phyloP scores from a whole-genome alignment of 2,797 vertebrate genomes.

The Bufotes viridis region DNA sequence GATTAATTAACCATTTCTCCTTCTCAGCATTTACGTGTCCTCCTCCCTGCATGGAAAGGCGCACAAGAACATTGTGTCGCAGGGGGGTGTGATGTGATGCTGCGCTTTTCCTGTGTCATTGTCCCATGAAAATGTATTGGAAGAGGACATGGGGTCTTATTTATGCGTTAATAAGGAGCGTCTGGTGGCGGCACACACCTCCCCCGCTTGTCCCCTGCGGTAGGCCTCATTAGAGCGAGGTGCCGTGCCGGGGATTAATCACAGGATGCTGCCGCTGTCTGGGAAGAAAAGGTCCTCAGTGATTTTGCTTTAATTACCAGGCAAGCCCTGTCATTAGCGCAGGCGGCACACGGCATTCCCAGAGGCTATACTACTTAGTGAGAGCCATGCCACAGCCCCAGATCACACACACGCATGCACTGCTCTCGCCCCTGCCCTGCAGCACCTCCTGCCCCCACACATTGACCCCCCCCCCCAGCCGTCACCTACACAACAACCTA shows the following conservation, averaged over 20 bases:
- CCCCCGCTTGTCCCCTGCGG: constrained; percentile 57
- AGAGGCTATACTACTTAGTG: constrained; percentile 44
- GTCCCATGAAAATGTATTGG: constrained; percentile 37
- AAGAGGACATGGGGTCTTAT: constrained; percentile 42
- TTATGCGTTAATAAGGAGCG: constrained; percentile 60
- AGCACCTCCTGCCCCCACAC: constrained; percentile 30
- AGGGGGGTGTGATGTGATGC: not conserved
- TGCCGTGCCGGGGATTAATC: constrained; percentile 62
- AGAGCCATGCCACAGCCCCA: constrained; percentile 30
- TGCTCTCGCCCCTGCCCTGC: constrained; percentile 14
- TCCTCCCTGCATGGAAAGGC: not conserved
- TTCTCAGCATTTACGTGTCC: constrained; percentile 31
- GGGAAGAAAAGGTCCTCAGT: constrained; percentile 62
- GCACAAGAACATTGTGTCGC: constrained; percentile 29
- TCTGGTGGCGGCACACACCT: constrained; percentile 40
- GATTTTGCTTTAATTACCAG: constrained; percentile 63
- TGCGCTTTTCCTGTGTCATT: constrained; percentile 1
- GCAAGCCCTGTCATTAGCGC: constrained; percentile 62
- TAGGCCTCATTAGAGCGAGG: constrained; percentile 62
- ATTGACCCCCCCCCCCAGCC: constrained; percentile 41
- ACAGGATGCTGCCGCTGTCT: constrained; percentile 60
- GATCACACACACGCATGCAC: constrained; percentile 36
- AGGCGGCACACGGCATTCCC: constrained; percentile 60
- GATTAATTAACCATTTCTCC: constrained; percentile 46
- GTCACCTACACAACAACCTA: not conserved